These are phyloP conservation scores for Phyllotreta striolata DNA, from an alignment of 2,888 invertebrate species.

Conservation along the genomic window DNA sequence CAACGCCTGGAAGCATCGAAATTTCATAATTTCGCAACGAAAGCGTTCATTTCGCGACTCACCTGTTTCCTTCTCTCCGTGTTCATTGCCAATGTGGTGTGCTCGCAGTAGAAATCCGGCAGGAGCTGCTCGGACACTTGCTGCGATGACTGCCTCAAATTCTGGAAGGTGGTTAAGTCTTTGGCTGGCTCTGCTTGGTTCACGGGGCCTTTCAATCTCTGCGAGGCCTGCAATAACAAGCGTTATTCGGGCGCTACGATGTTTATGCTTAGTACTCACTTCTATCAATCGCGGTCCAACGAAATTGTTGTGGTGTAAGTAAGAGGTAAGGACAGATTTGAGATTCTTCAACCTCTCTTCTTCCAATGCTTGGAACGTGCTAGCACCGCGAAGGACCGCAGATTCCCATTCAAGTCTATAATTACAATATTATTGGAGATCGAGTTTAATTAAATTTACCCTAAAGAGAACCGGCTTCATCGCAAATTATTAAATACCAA, in stretches of 20 bases:
- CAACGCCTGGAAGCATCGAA: constrained; percentile 68
- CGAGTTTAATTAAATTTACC: too few relatives aligned
- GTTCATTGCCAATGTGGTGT: constrained; percentile 92
- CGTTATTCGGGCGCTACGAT: not conserved
- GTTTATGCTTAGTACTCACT: constrained; percentile 58
- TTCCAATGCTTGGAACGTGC: constrained; percentile 87
- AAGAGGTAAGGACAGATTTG: constrained; percentile 73
- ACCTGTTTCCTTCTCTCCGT: constrained; percentile 86
- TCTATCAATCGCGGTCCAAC: constrained; percentile 82
- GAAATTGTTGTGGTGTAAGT: constrained; percentile 71
- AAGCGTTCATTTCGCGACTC: constrained; percentile 29
- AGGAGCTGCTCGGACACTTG: constrained; percentile 80
- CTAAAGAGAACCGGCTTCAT: too few relatives aligned
- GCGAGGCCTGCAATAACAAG: constrained; percentile 68
- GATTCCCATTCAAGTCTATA: constrained; percentile 89
- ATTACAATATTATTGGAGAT: constrained; percentile 15
- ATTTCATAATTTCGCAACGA: not conserved
- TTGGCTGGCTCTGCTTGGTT: constrained; percentile 76
- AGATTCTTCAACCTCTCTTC: constrained; percentile 87
- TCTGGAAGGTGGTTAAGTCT: constrained; percentile 70
- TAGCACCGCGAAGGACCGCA: constrained; percentile 84
- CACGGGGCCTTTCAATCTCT: constrained; percentile 74
- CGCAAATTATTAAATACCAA: too few relatives aligned
- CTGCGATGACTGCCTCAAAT: constrained; percentile 71
- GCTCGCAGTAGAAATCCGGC: constrained; percentile 95